Conservation (phyloP, 2,797 vertebrate genomes). For the Eurystomus glaucurus region DNA sequence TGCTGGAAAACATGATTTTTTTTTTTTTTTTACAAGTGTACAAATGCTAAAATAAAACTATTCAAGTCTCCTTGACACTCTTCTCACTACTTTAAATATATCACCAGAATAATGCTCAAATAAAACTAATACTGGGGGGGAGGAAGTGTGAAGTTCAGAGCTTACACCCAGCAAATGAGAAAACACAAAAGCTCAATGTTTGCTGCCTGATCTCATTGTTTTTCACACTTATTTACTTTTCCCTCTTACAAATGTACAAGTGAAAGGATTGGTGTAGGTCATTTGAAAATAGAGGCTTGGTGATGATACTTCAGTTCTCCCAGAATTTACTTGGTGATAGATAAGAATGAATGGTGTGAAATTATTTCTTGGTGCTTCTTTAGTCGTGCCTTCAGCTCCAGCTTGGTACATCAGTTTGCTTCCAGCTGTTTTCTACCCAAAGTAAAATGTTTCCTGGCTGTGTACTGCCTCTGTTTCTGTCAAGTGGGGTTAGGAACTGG, state of each 20-base stretch:
- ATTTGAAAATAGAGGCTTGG: not conserved
- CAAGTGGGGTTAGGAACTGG: slow-evolving; percentile 14
- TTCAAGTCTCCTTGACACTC: not conserved
- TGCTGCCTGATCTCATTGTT: not conserved
- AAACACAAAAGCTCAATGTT: not conserved
- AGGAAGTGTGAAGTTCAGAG: not conserved
- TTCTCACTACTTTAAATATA: not conserved
- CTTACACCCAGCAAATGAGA: not conserved
- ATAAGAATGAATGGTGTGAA: not conserved
- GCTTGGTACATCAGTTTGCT: not conserved
- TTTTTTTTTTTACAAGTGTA: not conserved
- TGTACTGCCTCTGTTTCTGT: slow-evolving; percentile 11
- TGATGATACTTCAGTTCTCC: not conserved
- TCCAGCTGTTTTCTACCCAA: slow-evolving; percentile 11
- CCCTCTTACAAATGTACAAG: not conserved
- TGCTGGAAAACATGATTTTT: not conserved
- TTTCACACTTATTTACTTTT: slow-evolving; percentile 38
- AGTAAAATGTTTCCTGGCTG: not conserved
- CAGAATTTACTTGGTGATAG: not conserved
- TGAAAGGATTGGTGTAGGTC: not conserved
- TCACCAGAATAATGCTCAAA: fast-evolving
- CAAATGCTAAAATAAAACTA: not conserved
- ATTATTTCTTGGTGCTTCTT: not conserved
- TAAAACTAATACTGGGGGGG: not conserved
- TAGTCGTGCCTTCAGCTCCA: not conserved